Base-by-base conservation (phyloP, 2,888 invertebrate species). In the Drosophila leonis region DNA sequence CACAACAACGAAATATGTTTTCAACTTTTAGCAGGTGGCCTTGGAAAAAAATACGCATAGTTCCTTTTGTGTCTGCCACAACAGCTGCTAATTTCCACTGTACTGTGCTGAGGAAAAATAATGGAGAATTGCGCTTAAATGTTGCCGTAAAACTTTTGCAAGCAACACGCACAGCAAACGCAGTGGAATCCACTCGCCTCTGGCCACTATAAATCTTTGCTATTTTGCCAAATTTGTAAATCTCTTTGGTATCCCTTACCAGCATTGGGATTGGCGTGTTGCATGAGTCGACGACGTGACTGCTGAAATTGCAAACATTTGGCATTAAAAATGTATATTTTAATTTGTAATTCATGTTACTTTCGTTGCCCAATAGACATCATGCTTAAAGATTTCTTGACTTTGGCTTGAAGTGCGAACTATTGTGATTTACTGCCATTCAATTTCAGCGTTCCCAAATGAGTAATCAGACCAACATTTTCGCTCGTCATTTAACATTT, bases 181-280 rank as follows among this genome's bases (percentile, higher is more conserved):
- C 62, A 72, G 48, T 64, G 46, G 67, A 56, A 24, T 18, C 56
- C 61, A 48, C 35, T 39, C 55, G 18, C 33, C 48, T 49, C 57
- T 44, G 54, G 65, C 72, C 48, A 65, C 75, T 70, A 84, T 85
- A 84, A 85, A 85, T 84, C 83, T 80, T 85, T 29, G 68, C 61
- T 56, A 59, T 76, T 75, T 74, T 66, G 41, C 64, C 78, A 37
- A 80, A 80, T 84, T 83, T 78, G 82, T 65, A 82, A 78, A 80
- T 85, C 78, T 82, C 55, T 72, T 71, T 64, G 55, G 64, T 46
- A 62, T 61, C 44, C 60, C 61, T 39, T 54, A n/a, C 10, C 29
- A 7, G 29, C 24, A 57, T 57, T 52, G 41, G 56, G 51, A 62
- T 56, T 51, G 39, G 37, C 31, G 10, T 54, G 65, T 63, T 72